phyloP scores from a whole-genome alignment of 2,888 invertebrate genomes.

The Epinotia ramella region DNA sequence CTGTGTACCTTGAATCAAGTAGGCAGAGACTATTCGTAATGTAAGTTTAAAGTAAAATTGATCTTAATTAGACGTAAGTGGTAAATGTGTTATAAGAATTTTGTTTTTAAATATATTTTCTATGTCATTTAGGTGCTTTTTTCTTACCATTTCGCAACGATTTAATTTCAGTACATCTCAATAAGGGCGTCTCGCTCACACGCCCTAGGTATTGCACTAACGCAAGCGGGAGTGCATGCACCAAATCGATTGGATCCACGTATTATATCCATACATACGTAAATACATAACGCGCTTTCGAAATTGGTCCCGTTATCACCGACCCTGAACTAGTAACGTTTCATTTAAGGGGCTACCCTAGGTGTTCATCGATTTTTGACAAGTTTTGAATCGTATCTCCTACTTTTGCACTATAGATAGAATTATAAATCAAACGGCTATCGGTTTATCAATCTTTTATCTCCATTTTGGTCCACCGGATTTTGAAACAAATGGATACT shows the following conservation, averaged over 20 bases:
- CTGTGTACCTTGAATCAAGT: not conserved
- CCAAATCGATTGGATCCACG: too few relatives aligned
- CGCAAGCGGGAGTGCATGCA: too few relatives aligned
- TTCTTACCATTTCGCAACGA: not conserved
- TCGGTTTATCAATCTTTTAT: too few relatives aligned
- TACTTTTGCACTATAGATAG: too few relatives aligned
- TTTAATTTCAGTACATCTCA: not conserved
- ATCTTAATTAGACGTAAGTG: constrained; percentile 24
- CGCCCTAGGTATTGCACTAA: not conserved
- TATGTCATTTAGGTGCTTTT: not conserved
- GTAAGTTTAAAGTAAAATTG: constrained; percentile 13
- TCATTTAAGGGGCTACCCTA: too few relatives aligned
- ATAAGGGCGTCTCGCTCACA: not conserved
- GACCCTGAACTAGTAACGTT: not conserved
- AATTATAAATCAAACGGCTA: too few relatives aligned
- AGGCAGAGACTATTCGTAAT: constrained; percentile 3
- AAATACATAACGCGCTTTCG: not conserved
- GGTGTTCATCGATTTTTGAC: too few relatives aligned
- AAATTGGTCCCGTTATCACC: not conserved
- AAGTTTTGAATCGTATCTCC: too few relatives aligned
- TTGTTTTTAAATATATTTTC: constrained; percentile 38
- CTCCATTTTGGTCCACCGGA: too few relatives aligned
- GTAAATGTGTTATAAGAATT: constrained; percentile 17
- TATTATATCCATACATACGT: not conserved
- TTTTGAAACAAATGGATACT: too few relatives aligned